Percentiles rank a stretch among this genome's conserved stretches.
Evolutionary conservation across 2,888 invertebrate genomes (phyloP).

Genomic region (Automeris io): DNA sequence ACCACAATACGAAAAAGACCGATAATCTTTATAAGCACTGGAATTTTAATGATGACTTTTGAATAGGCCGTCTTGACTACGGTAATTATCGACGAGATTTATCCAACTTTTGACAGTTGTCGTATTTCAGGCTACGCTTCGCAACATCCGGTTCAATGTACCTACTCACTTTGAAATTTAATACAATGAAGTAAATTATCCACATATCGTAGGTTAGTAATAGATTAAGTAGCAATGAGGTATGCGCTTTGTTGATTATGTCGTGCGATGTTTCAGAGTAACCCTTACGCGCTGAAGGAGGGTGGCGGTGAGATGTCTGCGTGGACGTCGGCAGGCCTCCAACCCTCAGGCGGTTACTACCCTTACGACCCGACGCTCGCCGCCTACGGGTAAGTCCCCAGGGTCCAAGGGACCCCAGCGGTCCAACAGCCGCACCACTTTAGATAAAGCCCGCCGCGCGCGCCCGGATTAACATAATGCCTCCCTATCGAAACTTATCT

Average conservation of each 20-base stretch:
- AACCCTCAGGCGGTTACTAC: conserved; percentile 94
- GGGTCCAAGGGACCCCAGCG: conserved; percentile 47
- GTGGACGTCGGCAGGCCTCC: conserved; percentile 93
- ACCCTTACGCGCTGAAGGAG: conserved; percentile 92
- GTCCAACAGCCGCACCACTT: conserved; percentile 58
- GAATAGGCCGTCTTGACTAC: too few species aligned
- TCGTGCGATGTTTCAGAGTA: conserved; percentile 83
- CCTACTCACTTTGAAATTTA: too few species aligned
- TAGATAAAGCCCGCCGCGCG: conserved; percentile 66
- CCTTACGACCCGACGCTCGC: conserved; percentile 95
- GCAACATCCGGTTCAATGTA: too few species aligned
- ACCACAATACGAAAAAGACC: too few species aligned
- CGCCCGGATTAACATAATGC: conserved; percentile 66
- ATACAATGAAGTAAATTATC: too few species aligned
- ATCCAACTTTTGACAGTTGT: too few species aligned
- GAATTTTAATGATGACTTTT: too few species aligned
- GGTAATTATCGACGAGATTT: too few species aligned
- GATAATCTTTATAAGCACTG: too few species aligned
- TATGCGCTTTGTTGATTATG: conserved; percentile 38
- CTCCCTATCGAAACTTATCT: conserved; percentile 65
- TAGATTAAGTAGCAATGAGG: not conserved
- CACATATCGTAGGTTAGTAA: too few species aligned
- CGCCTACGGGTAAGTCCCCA: conserved; percentile 91
- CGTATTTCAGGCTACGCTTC: too few species aligned
- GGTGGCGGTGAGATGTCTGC: conserved; percentile 92